Base-by-base conservation (phyloP, 1,140 invertebrate species). In the Lucilia cuprina region DNA sequence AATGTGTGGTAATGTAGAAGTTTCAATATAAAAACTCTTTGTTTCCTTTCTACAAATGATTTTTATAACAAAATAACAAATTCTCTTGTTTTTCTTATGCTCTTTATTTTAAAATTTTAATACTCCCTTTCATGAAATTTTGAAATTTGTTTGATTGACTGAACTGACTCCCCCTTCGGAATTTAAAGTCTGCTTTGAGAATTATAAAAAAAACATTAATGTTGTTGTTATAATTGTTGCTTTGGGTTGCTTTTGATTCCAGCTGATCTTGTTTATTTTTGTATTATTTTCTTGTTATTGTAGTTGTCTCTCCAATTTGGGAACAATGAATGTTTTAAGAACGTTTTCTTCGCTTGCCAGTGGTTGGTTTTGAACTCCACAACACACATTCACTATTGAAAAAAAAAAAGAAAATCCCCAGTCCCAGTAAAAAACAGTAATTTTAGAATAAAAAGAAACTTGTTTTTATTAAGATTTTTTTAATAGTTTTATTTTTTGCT, bases 201-300 rank as follows among this genome's bases (percentile, higher is more conserved):
- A 78, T n/a, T 78, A 41, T 2, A 49, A 50, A 17, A n/a, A 80
- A 80, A 80, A 47, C 77, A 80, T 8, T 21, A n/a, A 50, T 83
- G 82, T 83, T 41, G 19, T 55, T 60, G 82, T 82, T 55, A 35
- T 82, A 5, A 65, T 19, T 82, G 49, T 55, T 49, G 14, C 13
- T 60, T 17, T 41, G 77, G 25, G 47, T 60, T 49, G 35, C 47
- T 83, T 82, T 60, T 85, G 21, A 84, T 84, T 84, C 78, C 84
- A 85, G 84, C 84, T 85, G 84, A 85, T 85, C 84, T 85, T 85
- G 84, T 85, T 85, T 85, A 83, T 75, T 75, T 83, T 75, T 41
- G 5, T 82, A 30, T 7, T 25, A 12, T 55, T 84, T 84, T 70
- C 14, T 47, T 60, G 55, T 65, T 55, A 25, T 13, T 77, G 35